Evolutionary conservation across 2,113 vertebrate species (phyloP), one percentile per base, ranked within the genome.

Genomic region (Gallinago jamesoni): DNA sequence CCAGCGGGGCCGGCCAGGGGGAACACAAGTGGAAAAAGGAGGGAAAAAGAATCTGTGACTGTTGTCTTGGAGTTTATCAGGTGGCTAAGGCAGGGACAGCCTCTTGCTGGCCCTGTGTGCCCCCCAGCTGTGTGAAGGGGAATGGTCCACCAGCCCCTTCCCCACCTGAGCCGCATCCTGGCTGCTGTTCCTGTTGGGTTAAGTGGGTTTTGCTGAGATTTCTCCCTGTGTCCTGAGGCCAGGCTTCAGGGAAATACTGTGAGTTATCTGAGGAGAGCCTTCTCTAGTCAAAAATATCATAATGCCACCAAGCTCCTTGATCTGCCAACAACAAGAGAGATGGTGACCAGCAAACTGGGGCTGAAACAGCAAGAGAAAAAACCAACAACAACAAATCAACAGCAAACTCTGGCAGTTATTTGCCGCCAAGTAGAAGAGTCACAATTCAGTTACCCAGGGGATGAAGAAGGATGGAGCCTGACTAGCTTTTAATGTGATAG

Each of bases 111-210:
- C 31, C 15, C 64, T 18, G 13, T 3, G 53, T 76, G 56, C 20
- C 47, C 28, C n/a, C 9, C 9, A 17, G 56, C 41, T 5, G 1
- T 7, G 11, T 0, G 1, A 55, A 69, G 39, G 55, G 23, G 39
- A 73, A 23, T 1, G 4, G 30, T 23, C 55, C 20, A 31, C 31
- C 45, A 28, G 68, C 15, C 80, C 27, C 47, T 68, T 81, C 12
- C 12, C 27, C 25, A 16, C 18, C 31, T 4, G 5, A 50, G 70
- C 59, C 2, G 1, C 25, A 8, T 12, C 0, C 0, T 30, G 41
- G 60, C 63, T n/a, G 31, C 39, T 4, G 1, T 25, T 45, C 39
- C 67, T 3, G 0, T 10, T 41, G 64, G 43, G 37, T 28, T 89
- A 20, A 1, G 1, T 6, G 39, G 57, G 10, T 86, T 86, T 48